Percentiles rank a stretch among this genome's conserved stretches.
phyloP scores from a whole-genome alignment of 2,113 vertebrate genomes.

The Hemicordylus capensis region DNA sequence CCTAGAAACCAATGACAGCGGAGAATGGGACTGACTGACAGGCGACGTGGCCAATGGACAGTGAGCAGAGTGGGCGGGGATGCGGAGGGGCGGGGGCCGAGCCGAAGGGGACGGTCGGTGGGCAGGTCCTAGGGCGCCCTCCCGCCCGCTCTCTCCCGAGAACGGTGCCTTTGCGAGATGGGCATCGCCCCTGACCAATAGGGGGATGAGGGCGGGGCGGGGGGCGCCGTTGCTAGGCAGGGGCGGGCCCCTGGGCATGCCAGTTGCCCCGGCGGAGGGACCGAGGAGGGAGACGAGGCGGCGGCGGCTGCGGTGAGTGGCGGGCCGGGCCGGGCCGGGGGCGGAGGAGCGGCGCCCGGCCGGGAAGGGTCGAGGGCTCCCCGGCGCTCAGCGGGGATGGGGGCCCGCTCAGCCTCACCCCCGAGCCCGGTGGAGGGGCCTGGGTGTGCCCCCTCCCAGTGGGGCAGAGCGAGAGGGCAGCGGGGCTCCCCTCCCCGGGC shows the following conservation, averaged over 20 bases:
- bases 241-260: background rate
- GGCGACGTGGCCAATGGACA: background rate
- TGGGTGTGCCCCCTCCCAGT: too few species aligned
- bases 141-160: background rate
- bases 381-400: rapidly evolving
- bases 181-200: background rate
- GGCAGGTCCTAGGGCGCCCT: background rate
- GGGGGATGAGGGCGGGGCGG: background rate
- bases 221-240: conserved; percentile 6
- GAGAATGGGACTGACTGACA: background rate
- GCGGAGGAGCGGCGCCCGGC: too few species aligned
- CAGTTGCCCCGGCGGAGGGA: background rate
- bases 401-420: too few species aligned
- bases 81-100: background rate
- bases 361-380: rapidly evolving
- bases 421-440: too few species aligned
- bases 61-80: background rate
- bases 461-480: background rate
- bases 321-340: too few species aligned
- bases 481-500: background rate
- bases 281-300: background rate
- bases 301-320: background rate
- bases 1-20: background rate
- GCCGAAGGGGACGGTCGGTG: background rate
- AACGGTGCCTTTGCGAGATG: background rate